Base-by-base conservation (phyloP, 2,888 invertebrate species). In the Cheilosia soror region DNA sequence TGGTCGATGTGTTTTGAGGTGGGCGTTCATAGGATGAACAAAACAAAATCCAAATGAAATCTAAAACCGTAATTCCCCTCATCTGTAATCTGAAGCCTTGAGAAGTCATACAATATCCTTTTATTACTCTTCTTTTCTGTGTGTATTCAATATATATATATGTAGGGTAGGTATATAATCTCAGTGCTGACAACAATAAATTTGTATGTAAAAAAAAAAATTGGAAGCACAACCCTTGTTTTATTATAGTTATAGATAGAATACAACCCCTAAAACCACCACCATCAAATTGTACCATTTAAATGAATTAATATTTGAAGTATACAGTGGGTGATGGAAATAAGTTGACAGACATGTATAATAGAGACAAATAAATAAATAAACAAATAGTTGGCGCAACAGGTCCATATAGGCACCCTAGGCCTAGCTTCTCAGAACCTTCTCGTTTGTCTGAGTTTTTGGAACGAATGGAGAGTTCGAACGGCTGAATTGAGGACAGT, bases 21-120 rank as follows among this genome's bases (percentile, higher is more conserved):
- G 13, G 40, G 13, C 20, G 20, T n/a, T 20, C 13, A 15, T 11
- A 37, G 25, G 20, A 15, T 37, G 37, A 37, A 37, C 37, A 37
- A 37, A n/a, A 11, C 1, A 37, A 71, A 31, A 49, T 37, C 33
- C 11, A 57, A 66, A 15, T 49, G 75, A 57, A 57, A 68, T 40
- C 55, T 15, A 71, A 53, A 42, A 25, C 65, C 47, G 25, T 71
- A 60, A 77, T 66, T 77, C 58, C 40, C 47, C 37, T 55, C 47
- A 60, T 76, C 60, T 71, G 81, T 71, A 76, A 76, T 82, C 71
- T 27, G 55, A 76, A 76, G 63, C 69, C 65, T 58, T 60, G 37
- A 44, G 47, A 47, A 82, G 69, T 76, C 65, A 11, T 58, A 57
- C 66, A 55, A 68, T 76, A 71, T 82, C 71, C 71, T 82, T 77